Evolutionary conservation across 2,888 invertebrate genomes (phyloP), one percentile per base, ranked within the genome.

Genomic region (Mantis religiosa): DNA sequence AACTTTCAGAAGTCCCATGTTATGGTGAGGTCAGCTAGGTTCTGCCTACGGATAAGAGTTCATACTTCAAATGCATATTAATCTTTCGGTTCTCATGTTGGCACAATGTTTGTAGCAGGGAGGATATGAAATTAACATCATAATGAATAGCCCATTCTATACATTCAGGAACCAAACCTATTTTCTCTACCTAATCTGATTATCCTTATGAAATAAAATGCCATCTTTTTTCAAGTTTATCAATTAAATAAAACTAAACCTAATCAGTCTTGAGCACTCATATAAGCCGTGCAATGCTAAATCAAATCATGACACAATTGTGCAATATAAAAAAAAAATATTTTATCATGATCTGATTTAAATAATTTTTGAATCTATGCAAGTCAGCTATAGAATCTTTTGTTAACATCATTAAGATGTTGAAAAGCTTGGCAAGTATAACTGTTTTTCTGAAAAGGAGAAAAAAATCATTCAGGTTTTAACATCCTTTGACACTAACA

Each of bases 231-330:
- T 71, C 54, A 71, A 71, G 54, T 71, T 71, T 71, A 71, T 71
- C 54, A 20, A 71, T 86, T 71, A 25, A 54, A 86, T 81, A 81
- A 86, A 86, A 86, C 86, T 86, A 71, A 81, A 86, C 28, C 86
- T 86, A 86, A 86, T 86, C 86, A 86, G 86, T 86, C 86, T 86
- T 86, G 86, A 28, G 28, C 12, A 47, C 81, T 81, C 28, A 71
- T 81, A 41, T 71, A 20, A 71, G 54, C 54, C 54, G 6, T 20
- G 54, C 54, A 71, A 25, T 20, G 54, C 20, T 71, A 71, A 71
- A 71, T 71, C 54, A 71, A 25, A 71, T 71, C 54, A 71, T 71
- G 54, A 71, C 54, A 71, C 8, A 15, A 71, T 71, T 71, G 54
- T 71, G 54, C 54, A 71, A 71, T 20, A 71, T 25, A 71, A 71